These are phyloP conservation scores for Scytalopus superciliaris DNA, from an alignment of 2,113 vertebrate species.

Conservation along the genomic window DNA sequence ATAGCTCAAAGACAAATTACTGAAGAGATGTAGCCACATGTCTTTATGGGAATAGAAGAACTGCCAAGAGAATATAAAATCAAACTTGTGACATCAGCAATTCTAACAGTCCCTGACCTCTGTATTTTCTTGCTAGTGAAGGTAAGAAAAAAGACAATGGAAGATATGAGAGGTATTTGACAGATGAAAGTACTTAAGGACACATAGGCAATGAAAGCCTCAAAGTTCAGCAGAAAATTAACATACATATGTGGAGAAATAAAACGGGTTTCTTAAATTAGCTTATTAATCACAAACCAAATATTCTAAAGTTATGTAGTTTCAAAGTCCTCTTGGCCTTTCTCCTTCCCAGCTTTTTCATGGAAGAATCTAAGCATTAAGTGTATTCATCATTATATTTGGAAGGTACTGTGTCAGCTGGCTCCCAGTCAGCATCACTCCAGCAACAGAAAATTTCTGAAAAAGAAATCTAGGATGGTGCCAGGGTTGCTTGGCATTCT, in stretches of 20 bases:
- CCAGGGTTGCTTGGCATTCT: constrained; percentile 43
- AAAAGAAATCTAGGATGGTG: constrained; percentile 34
- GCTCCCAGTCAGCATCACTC: constrained; percentile 45
- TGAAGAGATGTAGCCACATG: not conserved
- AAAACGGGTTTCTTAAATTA: not conserved
- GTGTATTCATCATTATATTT: constrained; percentile 24
- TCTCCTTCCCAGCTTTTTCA: not conserved
- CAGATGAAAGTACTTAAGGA: not conserved
- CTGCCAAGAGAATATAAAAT: not conserved
- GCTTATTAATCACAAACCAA: not conserved
- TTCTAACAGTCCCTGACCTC: not conserved
- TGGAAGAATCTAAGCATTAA: constrained; percentile 11
- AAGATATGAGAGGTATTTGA: not conserved
- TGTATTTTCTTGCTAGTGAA: not conserved
- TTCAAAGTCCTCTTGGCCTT: constrained; percentile 2
- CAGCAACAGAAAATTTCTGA: constrained; percentile 44
- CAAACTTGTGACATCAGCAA: not conserved
- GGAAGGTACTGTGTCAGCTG: constrained; percentile 51
- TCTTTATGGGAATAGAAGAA: not conserved
- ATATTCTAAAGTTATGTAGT: not conserved
- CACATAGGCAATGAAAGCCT: not conserved
- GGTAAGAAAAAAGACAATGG: not conserved
- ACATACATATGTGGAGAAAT: not conserved
- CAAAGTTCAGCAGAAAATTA: constrained; percentile 19
- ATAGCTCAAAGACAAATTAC: not conserved